Conservation (phyloP, 2,113 vertebrate species). For the Phrynosoma platyrhinos region DNA sequence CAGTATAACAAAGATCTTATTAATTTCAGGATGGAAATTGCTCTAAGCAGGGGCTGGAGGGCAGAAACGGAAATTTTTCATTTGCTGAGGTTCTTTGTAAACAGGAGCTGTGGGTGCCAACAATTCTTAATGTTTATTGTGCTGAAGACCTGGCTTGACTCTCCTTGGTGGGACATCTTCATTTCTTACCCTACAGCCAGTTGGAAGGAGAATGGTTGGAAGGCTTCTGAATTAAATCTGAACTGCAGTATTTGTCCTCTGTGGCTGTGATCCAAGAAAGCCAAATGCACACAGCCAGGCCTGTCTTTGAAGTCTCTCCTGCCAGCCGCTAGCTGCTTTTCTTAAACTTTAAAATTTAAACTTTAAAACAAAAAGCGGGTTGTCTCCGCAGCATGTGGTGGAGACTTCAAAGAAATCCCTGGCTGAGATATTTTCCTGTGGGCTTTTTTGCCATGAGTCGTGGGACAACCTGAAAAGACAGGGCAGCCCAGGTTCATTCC, state of each 20-base stretch:
- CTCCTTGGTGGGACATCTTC: not conserved
- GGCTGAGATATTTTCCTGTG: not conserved
- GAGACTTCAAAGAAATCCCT: not conserved
- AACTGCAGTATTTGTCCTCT: not conserved
- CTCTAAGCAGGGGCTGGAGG: not conserved
- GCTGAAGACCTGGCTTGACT: not conserved
- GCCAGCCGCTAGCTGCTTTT: not conserved
- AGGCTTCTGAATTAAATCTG: not conserved
- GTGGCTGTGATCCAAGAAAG: not conserved
- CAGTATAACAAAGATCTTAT: not conserved
- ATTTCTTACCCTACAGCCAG: not conserved
- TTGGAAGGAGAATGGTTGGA: not conserved
- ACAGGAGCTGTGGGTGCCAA: not conserved
- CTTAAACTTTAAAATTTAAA: not conserved
- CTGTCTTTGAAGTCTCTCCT: constrained; percentile 6
- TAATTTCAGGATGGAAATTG: not conserved
- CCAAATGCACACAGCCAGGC: too few relatives aligned
- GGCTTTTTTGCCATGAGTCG: not conserved
- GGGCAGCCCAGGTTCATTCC: not conserved
- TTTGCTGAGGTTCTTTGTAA: not conserved
- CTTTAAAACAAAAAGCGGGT: not conserved
- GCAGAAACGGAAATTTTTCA: not conserved
- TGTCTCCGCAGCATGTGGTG: not conserved
- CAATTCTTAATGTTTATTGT: not conserved
- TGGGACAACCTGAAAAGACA: not conserved